Percentiles rank a stretch among this genome's conserved stretches.
These are phyloP conservation scores for Acestrorhynchus altus DNA, from an alignment of 2,797 vertebrate species.

Conservation along the genomic window DNA sequence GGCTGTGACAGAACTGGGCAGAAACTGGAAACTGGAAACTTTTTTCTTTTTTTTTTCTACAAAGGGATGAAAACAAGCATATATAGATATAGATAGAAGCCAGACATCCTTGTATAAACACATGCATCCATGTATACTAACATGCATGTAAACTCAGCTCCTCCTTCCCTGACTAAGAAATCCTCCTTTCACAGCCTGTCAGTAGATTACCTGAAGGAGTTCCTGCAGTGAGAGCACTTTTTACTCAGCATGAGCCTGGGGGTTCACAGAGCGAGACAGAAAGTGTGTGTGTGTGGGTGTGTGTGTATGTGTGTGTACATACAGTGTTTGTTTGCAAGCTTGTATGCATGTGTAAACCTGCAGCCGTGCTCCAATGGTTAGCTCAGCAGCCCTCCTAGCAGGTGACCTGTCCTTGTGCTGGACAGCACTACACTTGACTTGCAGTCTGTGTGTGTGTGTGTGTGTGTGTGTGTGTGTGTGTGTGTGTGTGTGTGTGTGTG, in stretches of 20 bases:
- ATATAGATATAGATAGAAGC: not conserved
- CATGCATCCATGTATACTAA: not conserved
- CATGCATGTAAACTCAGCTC: not conserved
- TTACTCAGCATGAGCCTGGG: constrained; percentile 38
- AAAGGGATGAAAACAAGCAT: not conserved
- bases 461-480: constrained; percentile 26
- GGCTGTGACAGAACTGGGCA: not conserved
- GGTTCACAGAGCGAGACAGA: constrained; percentile 40
- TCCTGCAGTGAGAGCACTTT: constrained; percentile 49
- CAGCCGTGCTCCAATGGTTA: constrained; percentile 23
- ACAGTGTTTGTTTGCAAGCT: constrained; percentile 24
- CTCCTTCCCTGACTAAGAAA: constrained; percentile 5
- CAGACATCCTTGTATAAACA: not conserved
- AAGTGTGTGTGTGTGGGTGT: constrained; percentile 37
- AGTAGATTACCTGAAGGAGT: constrained; percentile 44
- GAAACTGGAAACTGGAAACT: not conserved
- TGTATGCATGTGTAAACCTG: constrained; percentile 42
- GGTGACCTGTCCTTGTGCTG: constrained; percentile 50
- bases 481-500: constrained; percentile 16
- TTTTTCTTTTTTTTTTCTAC: not conserved
- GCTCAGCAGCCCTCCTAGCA: constrained; percentile 39
- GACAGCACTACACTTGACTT: constrained; percentile 22
- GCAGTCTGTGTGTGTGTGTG: constrained; percentile 20
- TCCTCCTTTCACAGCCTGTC: constrained; percentile 20
- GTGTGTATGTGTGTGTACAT: constrained; percentile 39